Evolutionary conservation across 2,797 vertebrate genomes (phyloP).

Genomic region (Eurystomus glaucurus): DNA sequence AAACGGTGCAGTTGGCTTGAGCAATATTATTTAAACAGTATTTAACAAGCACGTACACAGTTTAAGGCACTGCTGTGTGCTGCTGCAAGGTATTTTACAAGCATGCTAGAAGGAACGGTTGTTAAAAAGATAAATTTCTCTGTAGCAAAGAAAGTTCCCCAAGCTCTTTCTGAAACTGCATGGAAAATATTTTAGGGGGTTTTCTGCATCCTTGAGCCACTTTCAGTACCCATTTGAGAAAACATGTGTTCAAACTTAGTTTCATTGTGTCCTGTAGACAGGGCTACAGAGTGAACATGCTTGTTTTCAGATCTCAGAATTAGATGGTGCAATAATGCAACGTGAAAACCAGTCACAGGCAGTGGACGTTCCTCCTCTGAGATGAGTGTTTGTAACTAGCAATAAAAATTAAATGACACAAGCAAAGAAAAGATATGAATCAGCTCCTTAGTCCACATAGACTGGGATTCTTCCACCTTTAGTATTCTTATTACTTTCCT

Average conservation of each 20-base stretch:
- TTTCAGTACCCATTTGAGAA: conserved; percentile 15
- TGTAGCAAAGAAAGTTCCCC: background rate
- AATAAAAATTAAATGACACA: background rate
- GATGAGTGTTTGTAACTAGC: background rate
- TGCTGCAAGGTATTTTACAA: background rate
- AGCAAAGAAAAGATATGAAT: background rate
- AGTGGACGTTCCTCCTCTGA: background rate
- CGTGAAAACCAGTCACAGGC: background rate
- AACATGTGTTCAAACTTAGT: background rate
- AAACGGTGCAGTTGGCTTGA: background rate
- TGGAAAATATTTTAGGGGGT: background rate
- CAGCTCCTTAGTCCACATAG: background rate
- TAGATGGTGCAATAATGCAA: background rate
- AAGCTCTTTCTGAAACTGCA: background rate
- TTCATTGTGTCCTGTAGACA: background rate
- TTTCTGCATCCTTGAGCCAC: background rate
- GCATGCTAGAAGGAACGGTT: background rate
- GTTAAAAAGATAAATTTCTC: background rate
- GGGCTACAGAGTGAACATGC: background rate
- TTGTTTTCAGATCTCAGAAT: background rate
- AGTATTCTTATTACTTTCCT: background rate
- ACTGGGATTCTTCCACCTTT: background rate
- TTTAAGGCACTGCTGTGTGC: background rate
- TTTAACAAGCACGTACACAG: background rate
- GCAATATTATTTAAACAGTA: background rate